phyloP scores from a whole-genome alignment of 2,888 invertebrate genomes.

The Xestia sexstrigata region DNA sequence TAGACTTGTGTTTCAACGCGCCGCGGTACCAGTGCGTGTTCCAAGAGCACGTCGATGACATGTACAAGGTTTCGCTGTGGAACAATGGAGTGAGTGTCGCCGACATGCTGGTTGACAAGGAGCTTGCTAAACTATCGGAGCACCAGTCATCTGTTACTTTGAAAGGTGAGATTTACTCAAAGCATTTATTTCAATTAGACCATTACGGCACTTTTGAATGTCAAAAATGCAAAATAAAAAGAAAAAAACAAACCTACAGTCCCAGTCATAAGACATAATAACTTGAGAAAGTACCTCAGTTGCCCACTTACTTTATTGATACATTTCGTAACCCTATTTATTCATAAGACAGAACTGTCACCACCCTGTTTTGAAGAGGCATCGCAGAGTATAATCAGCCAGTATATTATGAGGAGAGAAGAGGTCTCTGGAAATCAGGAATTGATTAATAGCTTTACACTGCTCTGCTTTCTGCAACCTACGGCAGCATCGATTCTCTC shows the following conservation, averaged over 20 bases:
- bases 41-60: slow-evolving; percentile 85
- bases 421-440: not conserved
- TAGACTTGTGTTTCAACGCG: slow-evolving; percentile 91
- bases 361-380: not conserved
- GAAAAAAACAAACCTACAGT: too few relatives aligned
- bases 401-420: not conserved
- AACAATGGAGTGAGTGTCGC: slow-evolving; percentile 87
- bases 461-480: not conserved
- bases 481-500: not conserved
- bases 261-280: too few relatives aligned
- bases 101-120: slow-evolving; percentile 86
- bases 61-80: slow-evolving; percentile 87
- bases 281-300: too few relatives aligned
- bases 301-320: too few relatives aligned
- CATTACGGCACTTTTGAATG: too few relatives aligned
- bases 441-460: not conserved
- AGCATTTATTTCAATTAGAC: too few relatives aligned
- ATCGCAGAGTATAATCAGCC: not conserved
- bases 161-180: slow-evolving; percentile 81
- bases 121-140: slow-evolving; percentile 84
- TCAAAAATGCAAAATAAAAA: too few relatives aligned
- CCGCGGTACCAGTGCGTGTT: slow-evolving; percentile 91
- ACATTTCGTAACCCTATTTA: not conserved
- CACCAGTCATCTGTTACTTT: slow-evolving; percentile 83
- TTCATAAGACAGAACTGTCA: not conserved